phyloP scores from a whole-genome alignment of 2,113 vertebrate genomes.

The Meriones unguiculatus region DNA sequence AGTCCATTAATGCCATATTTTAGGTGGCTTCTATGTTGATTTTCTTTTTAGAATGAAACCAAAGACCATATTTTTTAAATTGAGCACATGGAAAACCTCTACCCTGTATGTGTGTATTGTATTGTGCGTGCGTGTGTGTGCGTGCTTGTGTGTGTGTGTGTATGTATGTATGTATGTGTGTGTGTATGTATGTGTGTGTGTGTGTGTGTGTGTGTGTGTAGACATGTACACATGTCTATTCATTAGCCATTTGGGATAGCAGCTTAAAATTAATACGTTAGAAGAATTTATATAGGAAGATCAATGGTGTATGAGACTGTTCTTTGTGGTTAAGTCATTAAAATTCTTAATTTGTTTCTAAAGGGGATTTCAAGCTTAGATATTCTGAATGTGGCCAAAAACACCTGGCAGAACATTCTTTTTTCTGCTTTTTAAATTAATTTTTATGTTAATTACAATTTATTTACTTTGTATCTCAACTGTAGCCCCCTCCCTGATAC shows the following conservation, averaged over 20 bases:
- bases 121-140: not conserved
- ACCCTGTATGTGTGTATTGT: not conserved
- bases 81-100: not conserved
- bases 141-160: too few species aligned
- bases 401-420: not conserved
- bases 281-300: not conserved
- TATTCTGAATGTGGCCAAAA: slow-evolving; percentile 23
- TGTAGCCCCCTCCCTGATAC: too few species aligned
- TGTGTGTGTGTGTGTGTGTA: not conserved
- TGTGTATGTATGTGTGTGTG: not conserved
- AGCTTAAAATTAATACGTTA: slow-evolving; percentile 42
- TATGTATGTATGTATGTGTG: not conserved
- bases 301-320: slow-evolving; percentile 5
- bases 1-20: slow-evolving; percentile 73
- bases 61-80: slow-evolving; percentile 33
- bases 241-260: not conserved
- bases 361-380: slow-evolving; percentile 30
- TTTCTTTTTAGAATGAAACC: slow-evolving; percentile 63
- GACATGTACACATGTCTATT: not conserved
- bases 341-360: not conserved
- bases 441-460: too few species aligned
- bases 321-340: slow-evolving; percentile 51
- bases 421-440: too few species aligned
- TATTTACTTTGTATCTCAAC: too few species aligned
- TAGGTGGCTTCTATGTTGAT: slow-evolving; percentile 69